These are phyloP conservation scores for Athalia rosae DNA, from an alignment of 2,888 invertebrate genomes.

Conservation along the genomic window DNA sequence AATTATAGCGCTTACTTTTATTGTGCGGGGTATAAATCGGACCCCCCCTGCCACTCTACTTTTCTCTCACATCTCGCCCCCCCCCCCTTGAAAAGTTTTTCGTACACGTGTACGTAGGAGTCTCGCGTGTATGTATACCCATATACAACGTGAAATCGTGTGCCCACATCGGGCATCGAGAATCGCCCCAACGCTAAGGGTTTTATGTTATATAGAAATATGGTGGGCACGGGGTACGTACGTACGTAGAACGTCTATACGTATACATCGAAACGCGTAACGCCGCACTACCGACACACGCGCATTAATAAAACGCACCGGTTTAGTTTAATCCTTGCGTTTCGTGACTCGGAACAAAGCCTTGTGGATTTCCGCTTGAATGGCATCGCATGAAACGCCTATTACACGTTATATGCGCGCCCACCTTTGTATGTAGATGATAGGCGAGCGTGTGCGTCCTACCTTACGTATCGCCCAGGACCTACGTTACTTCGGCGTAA, in stretches of 20 bases:
- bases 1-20: background rate
- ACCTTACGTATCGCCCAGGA: constrained; percentile 25
- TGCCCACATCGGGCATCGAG: too few species aligned
- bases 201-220: too few species aligned
- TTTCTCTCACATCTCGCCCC: background rate
- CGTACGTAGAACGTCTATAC: constrained; percentile 6
- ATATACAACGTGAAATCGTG: too few species aligned
- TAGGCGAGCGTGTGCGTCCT: background rate
- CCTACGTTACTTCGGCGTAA: background rate
- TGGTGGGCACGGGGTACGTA: too few species aligned
- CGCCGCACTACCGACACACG: constrained; percentile 51
- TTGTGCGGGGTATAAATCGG: too few species aligned
- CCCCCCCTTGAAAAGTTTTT: constrained; percentile 8
- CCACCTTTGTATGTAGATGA: constrained; percentile 39
- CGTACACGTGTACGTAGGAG: background rate
- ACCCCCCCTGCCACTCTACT: too few species aligned
- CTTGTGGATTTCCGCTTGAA: constrained; percentile 72
- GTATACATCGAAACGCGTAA: constrained; percentile 53
- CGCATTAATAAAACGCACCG: constrained; percentile 62
- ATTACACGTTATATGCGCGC: constrained; percentile 60
- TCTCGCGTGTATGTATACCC: too few species aligned
- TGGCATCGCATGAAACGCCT: constrained; percentile 72
- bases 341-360: constrained; percentile 73
- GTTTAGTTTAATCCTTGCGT: constrained; percentile 71
- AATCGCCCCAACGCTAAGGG: too few species aligned